phyloP scores from a whole-genome alignment of 2,888 invertebrate species.

The Cataglyphis livida region DNA sequence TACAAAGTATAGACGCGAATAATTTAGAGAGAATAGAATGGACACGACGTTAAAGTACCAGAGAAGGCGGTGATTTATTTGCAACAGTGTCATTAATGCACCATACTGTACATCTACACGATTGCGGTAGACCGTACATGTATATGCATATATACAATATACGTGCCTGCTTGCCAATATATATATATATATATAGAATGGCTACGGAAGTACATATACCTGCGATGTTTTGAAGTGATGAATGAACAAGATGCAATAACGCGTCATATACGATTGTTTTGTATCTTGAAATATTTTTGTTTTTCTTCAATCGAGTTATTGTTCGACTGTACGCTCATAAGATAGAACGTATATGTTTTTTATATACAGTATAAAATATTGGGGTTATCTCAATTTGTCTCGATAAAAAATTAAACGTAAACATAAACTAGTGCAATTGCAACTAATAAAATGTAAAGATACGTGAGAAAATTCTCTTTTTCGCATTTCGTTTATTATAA shows the following conservation, averaged over 20 bases:
- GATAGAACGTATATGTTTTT: neutral
- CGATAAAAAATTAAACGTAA: neutral
- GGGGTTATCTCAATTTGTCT: neutral
- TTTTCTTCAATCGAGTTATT: neutral
- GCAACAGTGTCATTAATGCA: slow-evolving; percentile 36
- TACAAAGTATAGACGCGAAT: neutral
- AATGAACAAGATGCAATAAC: slow-evolving; percentile 38
- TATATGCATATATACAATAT: neutral
- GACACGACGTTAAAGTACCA: slow-evolving; percentile 21
- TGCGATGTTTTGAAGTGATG: slow-evolving; percentile 10
- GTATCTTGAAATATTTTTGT: slow-evolving; percentile 22
- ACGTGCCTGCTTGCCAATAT: neutral
- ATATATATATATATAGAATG: too few relatives aligned
- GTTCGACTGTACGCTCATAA: neutral
- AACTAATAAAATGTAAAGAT: neutral
- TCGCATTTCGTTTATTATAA: neutral
- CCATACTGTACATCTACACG: slow-evolving; percentile 15
- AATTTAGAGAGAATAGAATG: slow-evolving; percentile 19
- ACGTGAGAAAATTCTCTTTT: neutral
- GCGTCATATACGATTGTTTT: neutral
- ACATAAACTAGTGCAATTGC: neutral
- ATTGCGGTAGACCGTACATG: neutral
- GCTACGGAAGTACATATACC: neutral
- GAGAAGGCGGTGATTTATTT: slow-evolving; percentile 23
- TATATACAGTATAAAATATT: neutral